phyloP scores from a whole-genome alignment of 2,888 invertebrate species.

The Neelides folsomi region DNA sequence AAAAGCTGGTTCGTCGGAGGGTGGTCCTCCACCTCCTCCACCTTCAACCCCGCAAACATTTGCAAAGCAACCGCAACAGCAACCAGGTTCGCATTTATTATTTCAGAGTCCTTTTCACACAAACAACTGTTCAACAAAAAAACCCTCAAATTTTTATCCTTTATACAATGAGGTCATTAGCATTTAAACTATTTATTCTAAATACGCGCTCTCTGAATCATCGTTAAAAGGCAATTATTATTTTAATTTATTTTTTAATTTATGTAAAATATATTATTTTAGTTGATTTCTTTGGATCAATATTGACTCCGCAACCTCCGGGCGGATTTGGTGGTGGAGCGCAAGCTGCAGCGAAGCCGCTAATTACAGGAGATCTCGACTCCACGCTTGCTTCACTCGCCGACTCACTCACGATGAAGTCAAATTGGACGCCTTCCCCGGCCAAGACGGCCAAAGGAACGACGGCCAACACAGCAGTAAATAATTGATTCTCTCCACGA shows the following conservation, averaged over 20 bases:
- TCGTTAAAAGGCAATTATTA: no score
- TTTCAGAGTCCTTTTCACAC: no score
- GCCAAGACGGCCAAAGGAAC: constrained; percentile 29
- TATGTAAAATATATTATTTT: no score
- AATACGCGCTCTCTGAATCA: no score
- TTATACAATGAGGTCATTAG: no score
- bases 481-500: background rate
- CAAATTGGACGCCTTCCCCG: constrained; percentile 30
- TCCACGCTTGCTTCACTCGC: constrained; percentile 84
- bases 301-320: constrained; percentile 48
- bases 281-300: constrained; percentile 62
- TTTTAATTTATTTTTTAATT: background rate
- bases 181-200: no score
- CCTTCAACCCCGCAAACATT: constrained; percentile 32
- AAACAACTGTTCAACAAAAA: no score
- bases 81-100: constrained; percentile 22
- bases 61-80: constrained; percentile 32
- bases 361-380: constrained; percentile 84
- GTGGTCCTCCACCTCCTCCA: constrained; percentile 29
- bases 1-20: constrained; percentile 24
- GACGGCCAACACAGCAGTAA: constrained; percentile 6
- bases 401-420: constrained; percentile 75
- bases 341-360: constrained; percentile 44
- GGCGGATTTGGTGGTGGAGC: constrained; percentile 34
- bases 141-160: no score